Base-by-base conservation (phyloP, 2,113 vertebrate species). In the Dryoscopus gambensis region DNA sequence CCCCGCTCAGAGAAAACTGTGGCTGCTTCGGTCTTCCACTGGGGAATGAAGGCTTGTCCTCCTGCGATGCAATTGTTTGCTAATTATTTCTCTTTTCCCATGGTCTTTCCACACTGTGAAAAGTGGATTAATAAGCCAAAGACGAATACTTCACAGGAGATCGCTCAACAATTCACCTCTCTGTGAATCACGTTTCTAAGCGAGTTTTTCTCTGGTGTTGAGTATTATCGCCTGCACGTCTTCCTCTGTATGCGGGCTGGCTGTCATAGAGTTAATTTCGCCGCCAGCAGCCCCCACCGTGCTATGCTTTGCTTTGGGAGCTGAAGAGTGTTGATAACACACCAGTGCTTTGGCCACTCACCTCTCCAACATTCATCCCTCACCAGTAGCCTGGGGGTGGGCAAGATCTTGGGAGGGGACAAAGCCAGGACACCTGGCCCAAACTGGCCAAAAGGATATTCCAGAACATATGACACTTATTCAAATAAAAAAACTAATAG, bases 211-310 rank as follows among this genome's bases (percentile, higher is more conserved):
- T 55, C 30, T 31, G 9, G 5, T 11, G 2, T 2, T 35, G 2
- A 6, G 6, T 14, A 2, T 13, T 8, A 3, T 2, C 0, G 0
- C 4, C 40, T 22, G 30, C 11, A 6, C 3, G 0, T 27, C 60
- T 57, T 33, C 25, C 33, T 40, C 11, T 23, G 7, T 64, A 7
- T 30, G 10, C 2, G 1, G 6, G 52, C 39, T 53, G 50, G 13
- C 30, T 33, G 50, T 5, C 37, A 40, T 31, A 25, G 63, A 55
- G 40, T 69, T 49, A 15, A 49, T 77, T 37, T 49, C 10, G 5
- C n/a, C 17, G 3, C 56, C 22, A 37, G 40, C 80, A 50, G 15
- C 22, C 9, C 31, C 15, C 22, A 69, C 35, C 10, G 6, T 40
- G 24, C 47, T 69, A 8, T 55, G 47, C 37, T 89, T 65, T 28